Percentiles rank a stretch among this genome's conserved stretches.
phyloP scores from a whole-genome alignment of 2,888 invertebrate genomes.

The Hermodice carunculata region DNA sequence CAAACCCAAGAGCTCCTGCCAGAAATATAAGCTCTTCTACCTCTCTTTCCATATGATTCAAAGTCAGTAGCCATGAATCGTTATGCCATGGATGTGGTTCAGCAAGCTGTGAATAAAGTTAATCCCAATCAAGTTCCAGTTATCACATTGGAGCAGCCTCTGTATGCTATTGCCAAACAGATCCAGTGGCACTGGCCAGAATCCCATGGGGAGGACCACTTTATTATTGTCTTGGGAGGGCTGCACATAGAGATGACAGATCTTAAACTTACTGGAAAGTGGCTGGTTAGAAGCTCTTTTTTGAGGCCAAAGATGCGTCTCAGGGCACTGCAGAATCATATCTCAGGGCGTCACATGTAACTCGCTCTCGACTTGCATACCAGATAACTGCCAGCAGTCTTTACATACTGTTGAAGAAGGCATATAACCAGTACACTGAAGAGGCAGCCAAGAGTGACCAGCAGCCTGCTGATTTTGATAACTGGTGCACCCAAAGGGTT shows the following conservation, averaged over 20 bases:
- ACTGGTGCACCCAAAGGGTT: conserved; percentile 16
- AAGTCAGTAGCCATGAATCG: background rate
- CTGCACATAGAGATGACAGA: background rate
- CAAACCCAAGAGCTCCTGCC: background rate
- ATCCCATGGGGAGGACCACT: background rate
- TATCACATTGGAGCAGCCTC: background rate
- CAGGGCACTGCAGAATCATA: background rate
- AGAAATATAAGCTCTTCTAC: conserved; percentile 1
- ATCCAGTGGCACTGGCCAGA: background rate
- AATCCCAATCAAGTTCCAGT: background rate
- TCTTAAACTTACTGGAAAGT: background rate
- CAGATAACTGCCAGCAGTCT: background rate
- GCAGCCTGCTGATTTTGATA: conserved; percentile 4
- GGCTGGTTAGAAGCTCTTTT: background rate
- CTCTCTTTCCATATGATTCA: background rate
- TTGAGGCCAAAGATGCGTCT: background rate
- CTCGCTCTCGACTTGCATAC: background rate
- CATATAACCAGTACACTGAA: background rate
- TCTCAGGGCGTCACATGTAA: background rate
- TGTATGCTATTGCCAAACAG: background rate
- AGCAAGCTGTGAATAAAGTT: background rate
- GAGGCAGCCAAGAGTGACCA: background rate
- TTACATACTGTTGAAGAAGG: background rate
- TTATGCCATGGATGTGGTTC: background rate
- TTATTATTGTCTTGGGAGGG: background rate